These are phyloP conservation scores for Euwallacea fornicatus DNA, from an alignment of 1,140 invertebrate species.

Conservation along the genomic window DNA sequence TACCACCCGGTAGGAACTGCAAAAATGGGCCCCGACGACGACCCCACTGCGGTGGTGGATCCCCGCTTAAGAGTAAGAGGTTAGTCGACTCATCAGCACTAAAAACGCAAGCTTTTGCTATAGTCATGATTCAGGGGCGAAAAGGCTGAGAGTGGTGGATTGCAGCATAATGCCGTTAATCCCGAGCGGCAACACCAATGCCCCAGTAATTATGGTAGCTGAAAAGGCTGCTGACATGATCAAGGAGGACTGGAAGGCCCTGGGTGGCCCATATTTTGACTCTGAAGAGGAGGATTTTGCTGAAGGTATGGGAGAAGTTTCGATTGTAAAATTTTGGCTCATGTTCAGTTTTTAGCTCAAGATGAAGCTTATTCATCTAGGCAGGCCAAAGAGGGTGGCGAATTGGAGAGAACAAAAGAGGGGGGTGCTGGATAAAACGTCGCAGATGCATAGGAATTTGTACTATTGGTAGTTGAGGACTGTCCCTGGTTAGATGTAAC, in stretches of 20 bases:
- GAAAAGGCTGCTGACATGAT: constrained; percentile 77
- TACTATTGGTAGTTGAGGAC: constrained; percentile 39
- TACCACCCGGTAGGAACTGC: constrained; percentile 71
- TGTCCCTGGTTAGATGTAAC: too few species aligned
- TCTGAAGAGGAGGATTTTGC: constrained; percentile 23
- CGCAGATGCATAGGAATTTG: constrained; percentile 26
- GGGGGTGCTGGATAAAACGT: constrained; percentile 33
- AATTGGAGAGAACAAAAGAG: not conserved
- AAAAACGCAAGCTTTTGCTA: not conserved
- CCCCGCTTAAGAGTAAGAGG: constrained; percentile 62
- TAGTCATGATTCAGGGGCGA: constrained; percentile 57
- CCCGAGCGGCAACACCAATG: constrained; percentile 74
- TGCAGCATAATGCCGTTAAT: constrained; percentile 79
- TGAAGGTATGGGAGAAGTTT: not conserved
- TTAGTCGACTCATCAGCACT: not conserved
- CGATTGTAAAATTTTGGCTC: too few species aligned
- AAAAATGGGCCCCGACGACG: constrained; percentile 72
- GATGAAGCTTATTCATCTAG: constrained; percentile 1
- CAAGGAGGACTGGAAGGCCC: constrained; percentile 59
- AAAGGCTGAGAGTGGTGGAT: constrained; percentile 75
- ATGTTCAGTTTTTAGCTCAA: not conserved
- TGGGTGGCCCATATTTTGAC: constrained; percentile 27
- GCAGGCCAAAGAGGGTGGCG: not conserved
- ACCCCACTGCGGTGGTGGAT: constrained; percentile 68
- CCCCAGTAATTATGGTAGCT: constrained; percentile 75